Base-by-base conservation (phyloP, 1,140 invertebrate species). In the Leptoteleia sp. region DNA sequence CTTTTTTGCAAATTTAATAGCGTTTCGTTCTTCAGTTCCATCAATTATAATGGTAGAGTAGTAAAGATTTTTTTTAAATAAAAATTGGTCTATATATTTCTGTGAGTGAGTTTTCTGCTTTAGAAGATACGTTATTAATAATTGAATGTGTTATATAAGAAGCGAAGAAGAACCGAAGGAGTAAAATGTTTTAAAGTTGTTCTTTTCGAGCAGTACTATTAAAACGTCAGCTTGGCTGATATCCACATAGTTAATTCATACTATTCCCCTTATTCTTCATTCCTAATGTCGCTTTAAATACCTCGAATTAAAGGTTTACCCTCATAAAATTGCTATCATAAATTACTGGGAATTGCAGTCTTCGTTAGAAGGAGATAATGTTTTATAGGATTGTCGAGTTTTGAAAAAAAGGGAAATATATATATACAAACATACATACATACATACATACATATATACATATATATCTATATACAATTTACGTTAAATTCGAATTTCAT, bases 231-330 rank as follows among this genome's bases (percentile, higher is more conserved):
- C 31, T 61, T 5, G 31, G 15, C 25, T 47, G 57, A 72, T 38
- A 62, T 62, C 38, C 27, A 33, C 57, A 62, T 64, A 64, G 50
- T 50, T 73, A 73, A 73, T 65, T 73, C 59, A 73, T 73, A 48
- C 35, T 13, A 48, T 65, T 59, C 40, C 37, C 40, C 29, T 52
- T 70, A 65, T 64, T 50, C 48, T 71, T 57, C 19, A 57, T 57
- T 77, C 65, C 42, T 64, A 59, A 70, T 64, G 50, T 52, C 52
- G 13, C 50, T 71, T 65, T 77, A 55, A 77, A 77, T 77, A 52
- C 67, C 27, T 71, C 52, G 59, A 61, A 77, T 65, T 70, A 68
- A 68, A 62, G 57, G 40, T 75, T 75, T 52, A 59, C 52, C 71
- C 71, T 75, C 61, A 59, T 65, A 65, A 75, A 75, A 65, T 43